Conservation (phyloP, 2,797 vertebrate genomes). For the Sylvilagus floridanus region DNA sequence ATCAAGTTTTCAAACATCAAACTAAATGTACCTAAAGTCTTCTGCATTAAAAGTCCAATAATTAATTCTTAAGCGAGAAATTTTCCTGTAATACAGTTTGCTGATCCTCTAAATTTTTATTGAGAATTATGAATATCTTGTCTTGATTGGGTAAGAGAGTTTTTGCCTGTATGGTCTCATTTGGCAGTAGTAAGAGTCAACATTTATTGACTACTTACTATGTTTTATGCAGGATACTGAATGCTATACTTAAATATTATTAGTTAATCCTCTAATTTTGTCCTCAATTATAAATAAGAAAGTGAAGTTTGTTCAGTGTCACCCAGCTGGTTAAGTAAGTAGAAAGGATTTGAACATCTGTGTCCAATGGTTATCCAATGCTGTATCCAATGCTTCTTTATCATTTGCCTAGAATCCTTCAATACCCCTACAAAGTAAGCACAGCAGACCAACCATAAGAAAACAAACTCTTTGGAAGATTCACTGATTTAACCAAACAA, state of each 20-base stretch:
- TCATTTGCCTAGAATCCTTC: conserved; percentile 35
- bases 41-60: neutral
- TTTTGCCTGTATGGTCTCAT: neutral
- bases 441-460: neutral
- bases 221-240: neutral
- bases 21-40: neutral
- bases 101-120: conserved; percentile 24
- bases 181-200: neutral
- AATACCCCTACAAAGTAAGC: neutral
- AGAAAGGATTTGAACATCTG: conserved; percentile 2
- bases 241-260: neutral
- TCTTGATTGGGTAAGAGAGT: conserved; percentile 10
- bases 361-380: neutral
- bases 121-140: conserved; percentile 11
- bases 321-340: neutral
- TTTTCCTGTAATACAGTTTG: conserved; percentile 5
- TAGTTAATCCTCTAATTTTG: neutral
- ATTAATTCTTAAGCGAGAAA: conserved; percentile 38
- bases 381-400: neutral
- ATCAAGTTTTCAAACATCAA: conserved; percentile 23
- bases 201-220: neutral
- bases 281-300: conserved; percentile 21
- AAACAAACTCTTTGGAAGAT: neutral
- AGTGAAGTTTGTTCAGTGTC: neutral
- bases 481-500: conserved; percentile 26